Evolutionary conservation across 2,113 vertebrate genomes (phyloP), one percentile per base, ranked within the genome.

Genomic region (Crocuta crocuta): DNA sequence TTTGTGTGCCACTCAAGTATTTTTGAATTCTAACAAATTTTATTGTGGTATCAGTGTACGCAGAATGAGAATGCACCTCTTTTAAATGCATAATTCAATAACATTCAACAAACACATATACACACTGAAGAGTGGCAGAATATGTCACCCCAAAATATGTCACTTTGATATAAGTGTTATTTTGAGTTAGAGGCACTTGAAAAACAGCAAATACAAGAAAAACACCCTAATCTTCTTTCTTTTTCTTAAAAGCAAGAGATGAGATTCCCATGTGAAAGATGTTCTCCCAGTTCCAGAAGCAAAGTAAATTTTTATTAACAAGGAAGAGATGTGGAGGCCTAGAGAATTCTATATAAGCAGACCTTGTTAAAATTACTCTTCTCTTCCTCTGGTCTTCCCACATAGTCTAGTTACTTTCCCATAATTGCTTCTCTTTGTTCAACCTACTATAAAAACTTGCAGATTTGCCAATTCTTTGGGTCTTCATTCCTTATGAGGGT

Each of bases 1-100:
- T 76, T 91, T 93, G 43, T 87, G 63, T 48, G 21, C 10, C 78
- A 43, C 3, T 7, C 58, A 63, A 2, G 66, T 95, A 31, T 85
- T 53, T 94, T 90, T 48, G 61, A 78, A 66, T 76, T 91, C 39
- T 91, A 53, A 71, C 86, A 70, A 5, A 79, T 95, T 76, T 95
- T 79, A 68, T 63, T 91, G n/a, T 53, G 10, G 68, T 16, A 71
- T 91, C 65, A 63, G 48, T 87, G 87, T 94, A 31, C 45, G 23
- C 26, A 70, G 78, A 71, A 61, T 94, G 43, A 66, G 86, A 97
- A 66, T 66, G 8, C 3, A 92, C 28, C 10, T 73, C 45, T 82
- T 93, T 95, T 71, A 92, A 94, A 71, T 16, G 55, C 33, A 26
- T 31, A 39, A 28, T 78, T 87, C 68, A 81, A 24, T 91, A 26